Percentiles rank a stretch among this genome's conserved stretches.
phyloP scores from a whole-genome alignment of 2,888 invertebrate genomes.

The Lasioglossum vierecki region DNA sequence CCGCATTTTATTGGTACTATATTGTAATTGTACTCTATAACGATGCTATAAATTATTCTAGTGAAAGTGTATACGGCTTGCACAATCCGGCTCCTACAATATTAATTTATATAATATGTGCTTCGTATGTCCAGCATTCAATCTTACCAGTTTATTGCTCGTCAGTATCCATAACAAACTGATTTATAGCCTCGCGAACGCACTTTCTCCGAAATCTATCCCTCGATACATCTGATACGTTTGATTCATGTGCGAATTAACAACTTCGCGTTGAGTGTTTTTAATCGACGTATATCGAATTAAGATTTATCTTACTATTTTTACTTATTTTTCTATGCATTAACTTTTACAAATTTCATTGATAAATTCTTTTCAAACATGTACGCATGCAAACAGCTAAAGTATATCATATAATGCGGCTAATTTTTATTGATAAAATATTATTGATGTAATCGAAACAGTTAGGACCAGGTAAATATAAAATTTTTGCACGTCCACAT shows the following conservation, averaged over 20 bases:
- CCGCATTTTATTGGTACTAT: slow-evolving; percentile 2
- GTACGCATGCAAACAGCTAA: too few relatives aligned
- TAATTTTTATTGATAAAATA: too few relatives aligned
- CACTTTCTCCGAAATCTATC: slow-evolving; percentile 12
- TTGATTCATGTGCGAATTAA: not conserved
- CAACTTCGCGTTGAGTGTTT: not conserved
- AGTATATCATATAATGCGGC: too few relatives aligned
- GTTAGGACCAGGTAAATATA: not conserved
- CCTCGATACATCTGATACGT: not conserved
- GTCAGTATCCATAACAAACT: slow-evolving; percentile 10
- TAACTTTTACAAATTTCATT: not conserved
- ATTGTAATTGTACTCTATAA: slow-evolving; percentile 11
- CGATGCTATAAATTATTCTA: slow-evolving; percentile 14
- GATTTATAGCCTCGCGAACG: not conserved
- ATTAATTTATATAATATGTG: slow-evolving; percentile 20
- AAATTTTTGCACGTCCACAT: not conserved
- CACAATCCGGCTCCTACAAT: slow-evolving; percentile 1
- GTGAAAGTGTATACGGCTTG: slow-evolving; percentile 2
- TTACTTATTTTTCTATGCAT: too few relatives aligned
- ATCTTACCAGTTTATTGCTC: slow-evolving; percentile 12
- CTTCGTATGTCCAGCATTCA: slow-evolving; percentile 5
- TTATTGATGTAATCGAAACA: not conserved
- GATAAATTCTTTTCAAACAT: not conserved
- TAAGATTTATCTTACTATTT: not conserved
- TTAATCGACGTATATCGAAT: not conserved